Percentiles rank a stretch among this genome's conserved stretches.
Evolutionary conservation across 2,797 vertebrate genomes (phyloP).

Genomic region (Characodon lateralis): DNA sequence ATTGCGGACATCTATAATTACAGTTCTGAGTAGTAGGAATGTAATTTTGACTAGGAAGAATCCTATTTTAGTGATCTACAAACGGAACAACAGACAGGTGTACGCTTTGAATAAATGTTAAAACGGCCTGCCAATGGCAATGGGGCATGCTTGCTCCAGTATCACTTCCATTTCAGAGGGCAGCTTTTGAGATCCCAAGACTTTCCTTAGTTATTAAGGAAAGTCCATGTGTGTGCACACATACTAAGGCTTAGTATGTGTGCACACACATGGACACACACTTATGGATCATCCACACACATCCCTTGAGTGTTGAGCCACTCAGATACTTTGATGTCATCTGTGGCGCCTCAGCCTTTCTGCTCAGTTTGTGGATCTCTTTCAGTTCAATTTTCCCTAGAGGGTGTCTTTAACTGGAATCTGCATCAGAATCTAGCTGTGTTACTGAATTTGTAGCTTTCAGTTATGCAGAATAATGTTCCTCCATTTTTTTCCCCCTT

Average conservation of each 20-base stretch:
- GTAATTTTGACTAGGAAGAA: too few relatives aligned
- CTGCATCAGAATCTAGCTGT: conserved; percentile 39
- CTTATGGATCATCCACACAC: conserved; percentile 49
- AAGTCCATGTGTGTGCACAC: conserved; percentile 36
- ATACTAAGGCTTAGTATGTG: too few relatives aligned
- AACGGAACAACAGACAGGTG: too few relatives aligned
- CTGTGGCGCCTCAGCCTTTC: conserved; percentile 36
- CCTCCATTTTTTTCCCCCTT: conserved; percentile 3
- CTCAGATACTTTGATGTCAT: conserved; percentile 58
- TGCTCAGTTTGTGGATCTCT: conserved; percentile 29
- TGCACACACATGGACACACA: conserved; percentile 22
- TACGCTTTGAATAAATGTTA: too few relatives aligned
- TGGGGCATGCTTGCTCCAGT: conserved; percentile 62
- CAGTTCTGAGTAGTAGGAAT: too few relatives aligned
- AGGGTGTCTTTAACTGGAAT: conserved; percentile 39
- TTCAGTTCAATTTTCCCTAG: conserved; percentile 22
- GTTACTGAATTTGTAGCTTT: conserved; percentile 37
- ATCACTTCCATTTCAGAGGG: conserved; percentile 61
- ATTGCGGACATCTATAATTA: too few relatives aligned
- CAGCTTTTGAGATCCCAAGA: conserved; percentile 64
- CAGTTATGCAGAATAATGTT: conserved; percentile 29
- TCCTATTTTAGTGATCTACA: too few relatives aligned
- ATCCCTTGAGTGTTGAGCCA: conserved; percentile 45
- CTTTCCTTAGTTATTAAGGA: conserved; percentile 42
- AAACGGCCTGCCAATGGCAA: too few relatives aligned